Evolutionary conservation across 1,140 invertebrate species (phyloP), one percentile per base, ranked within the genome.

Genomic region (Brachionus paranguensis): DNA sequence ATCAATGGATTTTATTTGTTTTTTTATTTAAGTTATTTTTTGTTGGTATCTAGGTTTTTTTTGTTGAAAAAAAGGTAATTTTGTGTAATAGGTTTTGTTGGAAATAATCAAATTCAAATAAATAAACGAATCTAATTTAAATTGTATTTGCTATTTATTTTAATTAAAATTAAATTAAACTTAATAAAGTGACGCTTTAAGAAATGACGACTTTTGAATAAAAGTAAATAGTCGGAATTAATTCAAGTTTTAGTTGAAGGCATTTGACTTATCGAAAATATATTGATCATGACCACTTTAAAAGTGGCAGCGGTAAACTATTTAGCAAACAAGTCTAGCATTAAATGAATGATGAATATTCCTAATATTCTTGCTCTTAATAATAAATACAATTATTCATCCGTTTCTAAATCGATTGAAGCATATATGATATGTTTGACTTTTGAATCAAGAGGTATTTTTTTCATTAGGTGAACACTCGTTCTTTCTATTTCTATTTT

Each of bases 211-310:
- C 72, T 50, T 50, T 27, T 47, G 41, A 74, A 41, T 33, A 68
- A 68, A 68, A 68, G 7, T 8, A 72, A 72, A 43, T n/a, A 72
- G 68, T 43, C 68, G 68, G 68, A 72, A 72, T 72, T 72, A 43
- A 72, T 72, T 72, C 68, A 72, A 72, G 68, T 72, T 72, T 72
- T 76, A 27, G 72, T 76, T 76, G 72, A 76, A 76, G 72, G 72
- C 72, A 17, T 76, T 76, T 76, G 12, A n/a, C 37, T 37, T 68
- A 27, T 68, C 33, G 11, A 37, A 68, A 14, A 43, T 43, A 17
- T 43, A 72, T 72, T 43, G 37, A 72, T n/a, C 37, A 33, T 33
- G n/a, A 70, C 33, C 24, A 37, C n/a, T 65, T 33, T 33, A 76
- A 76, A 29, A 76, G 20, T 76, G 72, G 72, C 72, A 76, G 43